These are phyloP conservation scores for Nomada lathburiana DNA, from an alignment of 2,888 invertebrate genomes.

Conservation along the genomic window DNA sequence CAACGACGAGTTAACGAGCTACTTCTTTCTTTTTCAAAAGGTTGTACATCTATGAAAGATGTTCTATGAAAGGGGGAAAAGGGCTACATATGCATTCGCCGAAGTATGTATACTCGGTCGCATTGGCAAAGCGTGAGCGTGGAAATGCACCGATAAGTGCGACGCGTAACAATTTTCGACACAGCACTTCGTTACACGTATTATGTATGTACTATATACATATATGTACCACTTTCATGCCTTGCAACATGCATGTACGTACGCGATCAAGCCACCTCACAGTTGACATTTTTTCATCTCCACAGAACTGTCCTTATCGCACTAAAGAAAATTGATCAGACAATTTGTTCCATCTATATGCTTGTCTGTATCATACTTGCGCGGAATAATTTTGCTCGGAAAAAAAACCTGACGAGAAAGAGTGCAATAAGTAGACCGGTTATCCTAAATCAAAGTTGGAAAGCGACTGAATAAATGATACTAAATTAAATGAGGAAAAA, in stretches of 20 bases:
- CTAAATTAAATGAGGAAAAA: too few relatives aligned
- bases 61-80: neutral
- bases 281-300: too few relatives aligned
- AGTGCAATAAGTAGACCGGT: neutral
- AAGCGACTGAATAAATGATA: neutral
- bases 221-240: neutral
- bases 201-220: conserved; percentile 3
- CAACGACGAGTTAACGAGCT: neutral
- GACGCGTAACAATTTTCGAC: conserved; percentile 16
- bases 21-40: neutral
- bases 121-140: neutral
- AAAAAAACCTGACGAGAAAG: neutral
- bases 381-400: neutral
- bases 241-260: neutral
- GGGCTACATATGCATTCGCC: neutral
- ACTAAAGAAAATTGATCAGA: too few relatives aligned
- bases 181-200: neutral
- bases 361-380: neutral
- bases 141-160: conserved; percentile 6
- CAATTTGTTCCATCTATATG: neutral
- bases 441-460: neutral
- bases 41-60: neutral
- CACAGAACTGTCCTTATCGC: too few relatives aligned
- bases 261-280: too few relatives aligned
- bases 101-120: conserved; percentile 22